These are phyloP conservation scores for Agrotis clavis DNA, from an alignment of 2,888 invertebrate species.

Conservation along the genomic window DNA sequence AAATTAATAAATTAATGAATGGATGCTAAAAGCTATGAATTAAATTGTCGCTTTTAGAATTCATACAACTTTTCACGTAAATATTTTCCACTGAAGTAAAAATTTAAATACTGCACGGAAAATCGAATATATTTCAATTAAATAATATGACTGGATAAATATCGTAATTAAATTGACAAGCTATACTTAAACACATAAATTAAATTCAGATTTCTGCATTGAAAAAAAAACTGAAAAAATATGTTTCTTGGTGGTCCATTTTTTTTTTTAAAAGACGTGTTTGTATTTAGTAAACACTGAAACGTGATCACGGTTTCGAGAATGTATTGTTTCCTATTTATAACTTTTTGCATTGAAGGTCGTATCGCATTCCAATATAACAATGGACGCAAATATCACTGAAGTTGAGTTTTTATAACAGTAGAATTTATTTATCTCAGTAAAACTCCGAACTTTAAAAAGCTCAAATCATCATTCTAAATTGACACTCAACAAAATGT, in stretches of 20 bases:
- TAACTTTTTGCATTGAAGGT: constrained; percentile 47
- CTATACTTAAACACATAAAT: too few species aligned
- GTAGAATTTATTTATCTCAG: neutral
- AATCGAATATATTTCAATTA: neutral
- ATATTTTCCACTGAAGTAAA: too few species aligned
- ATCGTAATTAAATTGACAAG: neutral
- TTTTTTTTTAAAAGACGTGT: constrained; percentile 19
- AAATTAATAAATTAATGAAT: constrained; percentile 9
- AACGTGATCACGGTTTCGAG: constrained; percentile 20
- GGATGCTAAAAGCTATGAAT: neutral
- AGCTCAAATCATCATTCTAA: constrained; percentile 30
- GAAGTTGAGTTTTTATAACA: neutral
- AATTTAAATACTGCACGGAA: neutral
- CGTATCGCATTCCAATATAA: constrained; percentile 33
- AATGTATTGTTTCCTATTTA: constrained; percentile 49
- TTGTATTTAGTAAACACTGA: constrained; percentile 4
- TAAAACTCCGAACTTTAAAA: constrained; percentile 5
- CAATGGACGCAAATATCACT: neutral
- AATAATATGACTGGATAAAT: neutral
- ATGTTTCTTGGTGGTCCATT: neutral
- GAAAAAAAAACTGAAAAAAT: neutral
- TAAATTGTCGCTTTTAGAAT: neutral
- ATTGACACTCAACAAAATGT: constrained; percentile 21
- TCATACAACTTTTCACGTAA: too few species aligned
- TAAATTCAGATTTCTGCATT: neutral